Percentiles rank a stretch among this genome's conserved stretches.
Evolutionary conservation across 2,888 invertebrate genomes (phyloP).

Genomic region (Dryobota labecula): DNA sequence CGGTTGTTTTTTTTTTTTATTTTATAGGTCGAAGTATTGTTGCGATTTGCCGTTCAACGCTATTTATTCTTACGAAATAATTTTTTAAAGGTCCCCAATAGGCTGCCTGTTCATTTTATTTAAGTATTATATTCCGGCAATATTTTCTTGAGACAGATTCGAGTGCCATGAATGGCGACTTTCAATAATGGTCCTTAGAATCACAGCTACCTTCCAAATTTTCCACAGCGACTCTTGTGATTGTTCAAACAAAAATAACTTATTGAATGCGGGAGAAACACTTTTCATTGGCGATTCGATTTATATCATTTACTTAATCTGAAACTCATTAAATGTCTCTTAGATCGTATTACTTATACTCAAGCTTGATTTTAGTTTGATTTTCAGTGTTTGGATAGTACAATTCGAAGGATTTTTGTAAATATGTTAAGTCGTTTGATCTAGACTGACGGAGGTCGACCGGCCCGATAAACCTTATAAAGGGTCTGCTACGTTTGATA

Average conservation of each 20-base stretch:
- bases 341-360: background rate
- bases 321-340: background rate
- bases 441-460: constrained; percentile 67
- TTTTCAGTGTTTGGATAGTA: constrained; percentile 7
- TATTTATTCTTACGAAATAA: background rate
- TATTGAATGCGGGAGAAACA: constrained; percentile 66
- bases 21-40: background rate
- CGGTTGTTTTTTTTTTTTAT: too few species aligned
- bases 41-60: background rate
- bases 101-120: background rate
- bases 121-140: background rate
- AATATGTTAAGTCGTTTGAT: constrained; percentile 71
- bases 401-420: constrained; percentile 47
- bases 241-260: constrained; percentile 68
- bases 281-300: constrained; percentile 67
- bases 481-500: constrained; percentile 59
- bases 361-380: constrained; percentile 37
- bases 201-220: constrained; percentile 46
- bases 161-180: constrained; percentile 7
- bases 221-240: constrained; percentile 51
- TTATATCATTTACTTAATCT: constrained; percentile 49
- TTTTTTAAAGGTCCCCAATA: background rate
- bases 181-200: constrained; percentile 49
- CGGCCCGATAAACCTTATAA: constrained; percentile 67
- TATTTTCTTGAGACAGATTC: constrained; percentile 15